Conservation (phyloP, 2,888 invertebrate species). For the Microctonus hyperodae region DNA sequence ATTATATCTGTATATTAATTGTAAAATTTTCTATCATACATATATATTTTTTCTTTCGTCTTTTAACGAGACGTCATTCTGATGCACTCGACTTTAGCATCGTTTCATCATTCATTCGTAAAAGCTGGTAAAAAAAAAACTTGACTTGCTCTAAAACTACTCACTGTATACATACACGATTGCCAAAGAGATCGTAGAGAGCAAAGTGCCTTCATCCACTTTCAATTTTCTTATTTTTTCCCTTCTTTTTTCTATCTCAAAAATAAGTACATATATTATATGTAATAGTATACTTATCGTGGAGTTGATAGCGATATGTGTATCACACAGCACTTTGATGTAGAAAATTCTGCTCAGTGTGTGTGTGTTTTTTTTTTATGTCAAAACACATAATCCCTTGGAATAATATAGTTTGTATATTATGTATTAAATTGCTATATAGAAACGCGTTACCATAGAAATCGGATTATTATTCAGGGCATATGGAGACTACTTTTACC, state of each 20-base stretch:
- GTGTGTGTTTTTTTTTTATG: neutral
- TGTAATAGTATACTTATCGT: neutral
- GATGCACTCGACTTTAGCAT: neutral
- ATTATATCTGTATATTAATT: neutral
- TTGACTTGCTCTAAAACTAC: no score
- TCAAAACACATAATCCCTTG: conserved; percentile 26
- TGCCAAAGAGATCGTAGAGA: neutral
- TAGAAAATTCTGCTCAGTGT: neutral
- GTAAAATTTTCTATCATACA: conserved; percentile 3
- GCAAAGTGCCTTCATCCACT: conserved; percentile 14
- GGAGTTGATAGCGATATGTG: conserved; percentile 10
- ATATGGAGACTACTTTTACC: conserved; percentile 42
- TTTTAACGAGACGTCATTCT: conserved; percentile 11
- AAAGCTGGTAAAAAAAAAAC: neutral
- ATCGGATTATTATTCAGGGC: conserved; percentile 47
- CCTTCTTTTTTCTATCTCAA: neutral
- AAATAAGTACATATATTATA: neutral
- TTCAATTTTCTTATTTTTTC: neutral
- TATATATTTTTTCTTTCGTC: neutral
- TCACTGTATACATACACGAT: neutral
- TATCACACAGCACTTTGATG: neutral
- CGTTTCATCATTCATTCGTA: conserved; percentile 17
- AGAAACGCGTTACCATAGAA: conserved; percentile 48
- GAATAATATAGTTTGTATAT: neutral
- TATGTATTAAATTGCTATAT: neutral